These are phyloP conservation scores for Drosophila punjabiensis DNA, from an alignment of 1,140 invertebrate genomes.

Conservation along the genomic window DNA sequence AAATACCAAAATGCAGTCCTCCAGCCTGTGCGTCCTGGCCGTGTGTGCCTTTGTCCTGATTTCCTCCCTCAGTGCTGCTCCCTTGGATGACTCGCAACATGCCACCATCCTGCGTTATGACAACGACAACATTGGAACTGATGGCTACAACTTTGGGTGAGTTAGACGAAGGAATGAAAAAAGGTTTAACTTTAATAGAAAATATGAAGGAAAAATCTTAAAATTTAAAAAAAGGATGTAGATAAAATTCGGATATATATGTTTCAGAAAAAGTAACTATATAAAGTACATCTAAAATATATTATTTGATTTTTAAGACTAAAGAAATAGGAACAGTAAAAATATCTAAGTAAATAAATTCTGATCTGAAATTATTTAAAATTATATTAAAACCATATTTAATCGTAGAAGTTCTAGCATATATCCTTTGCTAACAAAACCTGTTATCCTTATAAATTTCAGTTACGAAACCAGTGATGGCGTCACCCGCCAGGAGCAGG, in stretches of 20 bases:
- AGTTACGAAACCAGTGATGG: slow-evolving; percentile 90
- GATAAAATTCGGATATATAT: no score
- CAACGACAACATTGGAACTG: slow-evolving; percentile 85
- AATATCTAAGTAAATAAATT: no score
- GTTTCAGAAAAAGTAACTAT: background rate
- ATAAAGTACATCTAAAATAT: background rate
- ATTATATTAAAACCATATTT: background rate
- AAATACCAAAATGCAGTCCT: slow-evolving; percentile 58
- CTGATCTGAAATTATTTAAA: background rate
- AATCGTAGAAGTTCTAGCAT: background rate
- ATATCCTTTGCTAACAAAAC: background rate
- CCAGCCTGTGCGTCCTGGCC: slow-evolving; percentile 55
- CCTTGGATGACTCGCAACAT: slow-evolving; percentile 71
- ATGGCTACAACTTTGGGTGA: slow-evolving; percentile 86
- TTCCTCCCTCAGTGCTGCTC: slow-evolving; percentile 53
- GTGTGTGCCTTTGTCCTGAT: slow-evolving; percentile 53
- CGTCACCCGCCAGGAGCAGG: slow-evolving; percentile 88
- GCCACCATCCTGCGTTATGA: slow-evolving; percentile 85
- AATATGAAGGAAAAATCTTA: no score
- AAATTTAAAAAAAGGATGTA: background rate
- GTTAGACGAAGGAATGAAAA: slow-evolving; percentile 30
- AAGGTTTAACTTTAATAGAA: background rate
- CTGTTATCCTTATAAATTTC: background rate
- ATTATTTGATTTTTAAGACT: background rate
- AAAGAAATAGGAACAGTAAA: background rate